A percentile compares a stretch with the other conserved stretches of the same genome.
These are phyloP conservation scores for Pogonomyrmex californicus DNA, from an alignment of 1,140 invertebrate species.

Conservation along the genomic window DNA sequence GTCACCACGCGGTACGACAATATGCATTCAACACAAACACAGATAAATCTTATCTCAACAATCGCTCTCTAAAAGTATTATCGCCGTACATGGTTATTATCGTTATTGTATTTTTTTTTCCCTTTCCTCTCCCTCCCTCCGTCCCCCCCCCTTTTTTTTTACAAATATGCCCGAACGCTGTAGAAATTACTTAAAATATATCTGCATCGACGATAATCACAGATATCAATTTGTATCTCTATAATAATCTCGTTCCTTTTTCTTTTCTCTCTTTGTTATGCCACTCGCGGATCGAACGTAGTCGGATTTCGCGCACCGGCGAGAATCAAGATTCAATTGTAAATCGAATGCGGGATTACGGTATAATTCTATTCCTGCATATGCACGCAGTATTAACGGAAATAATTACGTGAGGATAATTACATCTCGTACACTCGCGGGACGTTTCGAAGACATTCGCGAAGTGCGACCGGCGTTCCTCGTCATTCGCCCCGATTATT, in stretches of 20 bases:
- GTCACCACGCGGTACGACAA: slow-evolving; percentile 50
- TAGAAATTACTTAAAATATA: slow-evolving; percentile 69
- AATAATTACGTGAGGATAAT: slow-evolving; percentile 64
- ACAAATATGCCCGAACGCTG: slow-evolving; percentile 59
- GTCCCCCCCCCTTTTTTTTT: slow-evolving; percentile 48
- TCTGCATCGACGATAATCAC: slow-evolving; percentile 70
- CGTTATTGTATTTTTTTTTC: slow-evolving; percentile 7
- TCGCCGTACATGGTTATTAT: slow-evolving; percentile 60
- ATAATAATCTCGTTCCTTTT: slow-evolving; percentile 43
- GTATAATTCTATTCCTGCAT: slow-evolving; percentile 61
- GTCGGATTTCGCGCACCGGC: slow-evolving; percentile 16
- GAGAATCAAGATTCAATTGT: slow-evolving; percentile 43
- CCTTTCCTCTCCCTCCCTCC: neutral
- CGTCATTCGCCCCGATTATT: neutral
- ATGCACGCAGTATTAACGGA: slow-evolving; percentile 51
- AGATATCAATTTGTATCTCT: slow-evolving; percentile 66
- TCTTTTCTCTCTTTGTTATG: slow-evolving; percentile 16
- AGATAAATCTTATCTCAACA: slow-evolving; percentile 68
- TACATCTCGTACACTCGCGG: slow-evolving; percentile 29
- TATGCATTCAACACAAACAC: slow-evolving; percentile 61
- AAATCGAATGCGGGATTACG: slow-evolving; percentile 61
- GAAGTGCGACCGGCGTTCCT: neutral
- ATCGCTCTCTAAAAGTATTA: slow-evolving; percentile 68
- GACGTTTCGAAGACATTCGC: slow-evolving; percentile 19
- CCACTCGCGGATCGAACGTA: slow-evolving; percentile 45